Evolutionary conservation across 2,113 vertebrate genomes (phyloP), one percentile per base, ranked within the genome.

Genomic region (Lycaon pictus): DNA sequence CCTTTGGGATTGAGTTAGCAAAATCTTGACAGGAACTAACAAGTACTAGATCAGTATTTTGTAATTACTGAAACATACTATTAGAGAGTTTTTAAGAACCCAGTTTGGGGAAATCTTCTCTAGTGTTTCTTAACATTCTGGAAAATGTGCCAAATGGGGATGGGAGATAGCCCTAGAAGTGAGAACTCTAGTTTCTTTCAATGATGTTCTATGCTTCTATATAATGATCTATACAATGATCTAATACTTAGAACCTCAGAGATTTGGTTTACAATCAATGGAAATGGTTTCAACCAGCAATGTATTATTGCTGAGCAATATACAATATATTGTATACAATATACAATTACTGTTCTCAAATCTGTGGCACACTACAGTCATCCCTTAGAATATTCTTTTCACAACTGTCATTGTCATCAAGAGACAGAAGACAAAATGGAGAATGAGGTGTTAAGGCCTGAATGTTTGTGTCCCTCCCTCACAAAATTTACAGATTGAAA

Each of bases 11-110:
- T 13, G 43, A 58, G 32, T 37, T 87, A 71, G 43, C 25, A 29
- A 56, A 93, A 60, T 83, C 60, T 43, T 79, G 77, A 96, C 2
- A 91, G 67, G 43, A 95, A 35, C 79, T 89, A 81, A 71, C 32
- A 80, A 79, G 7, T 62, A 67, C 27, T 86, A 93, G 90, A 19
- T 67, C 96, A 86, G 74, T 53, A 58, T 90, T 91, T 89, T n/a
- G 72, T 90, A 96, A 90, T 19, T 77, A 76, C 0, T 80, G n/a
- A 97, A 93, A 65, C 32, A 91, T 32, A 77, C 71, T 56, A n/a
- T 29, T 29, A 65, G 71, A 58, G 17, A 87, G 9, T 88, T 88
- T 95, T 80, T 11, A 90, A 95, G 69, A 74, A 51, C 16, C 11
- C 29, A 69, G 53, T 37, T 23, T 67, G 25, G 27, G 43, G 65